Conservation (phyloP, 1,140 invertebrate species). For the Drosophila baimaii region DNA sequence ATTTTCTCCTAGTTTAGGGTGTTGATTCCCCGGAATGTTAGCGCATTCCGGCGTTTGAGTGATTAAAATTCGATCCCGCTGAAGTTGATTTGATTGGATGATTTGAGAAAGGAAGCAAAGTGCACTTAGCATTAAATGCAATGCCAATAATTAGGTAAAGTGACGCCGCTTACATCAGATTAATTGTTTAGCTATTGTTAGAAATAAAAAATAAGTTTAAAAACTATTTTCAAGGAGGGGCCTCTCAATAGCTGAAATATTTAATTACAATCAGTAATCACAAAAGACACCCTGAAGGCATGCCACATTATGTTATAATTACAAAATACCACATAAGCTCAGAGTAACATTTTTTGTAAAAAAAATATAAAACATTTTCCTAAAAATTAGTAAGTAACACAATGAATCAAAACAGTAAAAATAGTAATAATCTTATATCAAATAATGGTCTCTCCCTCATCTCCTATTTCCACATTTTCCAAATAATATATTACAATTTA, state of each 20-base stretch:
- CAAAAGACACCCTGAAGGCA: too few relatives aligned
- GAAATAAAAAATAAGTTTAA: too few relatives aligned
- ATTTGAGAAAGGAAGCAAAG: neutral
- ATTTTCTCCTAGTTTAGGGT: slow-evolving; percentile 23
- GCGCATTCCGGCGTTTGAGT: neutral
- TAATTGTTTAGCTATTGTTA: neutral
- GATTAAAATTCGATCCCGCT: slow-evolving; percentile 21
- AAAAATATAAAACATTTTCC: neutral
- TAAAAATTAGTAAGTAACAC: neutral
- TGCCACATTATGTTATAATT: neutral
- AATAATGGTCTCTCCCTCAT: neutral
- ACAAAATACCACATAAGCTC: neutral
- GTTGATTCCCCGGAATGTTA: slow-evolving; percentile 30
- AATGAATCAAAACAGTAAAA: neutral
- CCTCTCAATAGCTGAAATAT: too few relatives aligned
- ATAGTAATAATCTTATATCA: too few relatives aligned
- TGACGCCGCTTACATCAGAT: neutral
- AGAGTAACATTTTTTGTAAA: neutral
- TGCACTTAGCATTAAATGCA: neutral
- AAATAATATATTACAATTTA: neutral
- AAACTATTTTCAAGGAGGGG: neutral
- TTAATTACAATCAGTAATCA: too few relatives aligned
- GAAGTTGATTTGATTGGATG: slow-evolving; percentile 15
- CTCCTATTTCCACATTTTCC: neutral
- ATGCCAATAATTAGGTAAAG: neutral